Conservation (phyloP, 1,140 invertebrate species). For the Lamellibrachia luymesi region DNA sequence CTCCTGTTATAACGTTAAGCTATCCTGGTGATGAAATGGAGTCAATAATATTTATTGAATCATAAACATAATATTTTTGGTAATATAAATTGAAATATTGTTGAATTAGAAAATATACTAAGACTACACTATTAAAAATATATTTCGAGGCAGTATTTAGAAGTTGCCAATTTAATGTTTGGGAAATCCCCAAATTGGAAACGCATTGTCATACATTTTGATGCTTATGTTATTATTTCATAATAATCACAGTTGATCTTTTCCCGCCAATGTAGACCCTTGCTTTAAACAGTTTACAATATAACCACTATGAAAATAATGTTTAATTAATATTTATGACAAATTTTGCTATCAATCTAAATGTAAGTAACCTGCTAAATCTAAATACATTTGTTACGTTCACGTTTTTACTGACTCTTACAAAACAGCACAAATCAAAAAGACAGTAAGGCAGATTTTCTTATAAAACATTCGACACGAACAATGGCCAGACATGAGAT, state of each 20-base stretch:
- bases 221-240: neutral
- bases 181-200: too few relatives aligned
- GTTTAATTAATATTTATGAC: neutral
- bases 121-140: too few relatives aligned
- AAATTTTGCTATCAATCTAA: neutral
- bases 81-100: too few relatives aligned
- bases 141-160: too few relatives aligned
- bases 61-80: neutral
- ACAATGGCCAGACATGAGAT: neutral
- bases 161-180: too few relatives aligned
- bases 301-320: neutral
- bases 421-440: neutral
- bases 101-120: too few relatives aligned
- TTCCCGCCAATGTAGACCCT: neutral
- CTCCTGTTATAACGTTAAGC: neutral
- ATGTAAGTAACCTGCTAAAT: neutral
- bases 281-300: neutral
- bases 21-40: neutral
- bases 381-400: neutral
- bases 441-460: too few relatives aligned
- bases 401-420: neutral
- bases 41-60: neutral
- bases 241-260: neutral
- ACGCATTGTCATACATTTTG: neutral
- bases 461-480: neutral